Conservation (phyloP, 2,113 vertebrate genomes). For the Sorex araneus region DNA sequence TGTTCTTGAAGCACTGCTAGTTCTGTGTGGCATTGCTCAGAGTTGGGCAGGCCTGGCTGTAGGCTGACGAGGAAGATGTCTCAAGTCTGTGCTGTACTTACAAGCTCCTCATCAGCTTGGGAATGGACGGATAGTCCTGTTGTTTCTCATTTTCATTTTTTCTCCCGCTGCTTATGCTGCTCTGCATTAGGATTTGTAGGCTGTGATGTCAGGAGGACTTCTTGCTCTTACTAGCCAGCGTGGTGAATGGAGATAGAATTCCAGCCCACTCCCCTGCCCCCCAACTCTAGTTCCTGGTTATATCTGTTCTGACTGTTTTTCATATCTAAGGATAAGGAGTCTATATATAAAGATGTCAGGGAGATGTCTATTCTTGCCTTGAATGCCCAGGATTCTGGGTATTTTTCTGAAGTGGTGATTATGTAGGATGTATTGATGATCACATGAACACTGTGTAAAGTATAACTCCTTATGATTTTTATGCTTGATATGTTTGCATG, state of each 20-base stretch:
- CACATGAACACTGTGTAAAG: conserved; percentile 8
- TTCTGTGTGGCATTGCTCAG: conserved; percentile 21
- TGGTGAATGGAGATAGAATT: background rate
- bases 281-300: background rate
- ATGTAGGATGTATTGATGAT: background rate
- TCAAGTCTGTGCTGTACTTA: background rate
- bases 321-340: background rate
- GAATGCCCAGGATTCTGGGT: background rate
- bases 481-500: conserved; percentile 32
- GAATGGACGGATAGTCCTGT: background rate
- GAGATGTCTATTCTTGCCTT: background rate
- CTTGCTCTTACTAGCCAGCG: background rate
- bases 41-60: background rate
- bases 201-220: conserved; percentile 44
- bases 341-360: background rate
- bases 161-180: background rate
- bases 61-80: background rate
- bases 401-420: background rate
- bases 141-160: background rate
- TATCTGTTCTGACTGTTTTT: background rate
- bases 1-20: background rate
- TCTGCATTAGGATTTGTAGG: background rate
- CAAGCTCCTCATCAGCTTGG: background rate
- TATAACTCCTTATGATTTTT: conserved; percentile 9
- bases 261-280: background rate